These are phyloP conservation scores for Prosapia bicincta DNA, from an alignment of 2,888 invertebrate genomes.

Conservation along the genomic window DNA sequence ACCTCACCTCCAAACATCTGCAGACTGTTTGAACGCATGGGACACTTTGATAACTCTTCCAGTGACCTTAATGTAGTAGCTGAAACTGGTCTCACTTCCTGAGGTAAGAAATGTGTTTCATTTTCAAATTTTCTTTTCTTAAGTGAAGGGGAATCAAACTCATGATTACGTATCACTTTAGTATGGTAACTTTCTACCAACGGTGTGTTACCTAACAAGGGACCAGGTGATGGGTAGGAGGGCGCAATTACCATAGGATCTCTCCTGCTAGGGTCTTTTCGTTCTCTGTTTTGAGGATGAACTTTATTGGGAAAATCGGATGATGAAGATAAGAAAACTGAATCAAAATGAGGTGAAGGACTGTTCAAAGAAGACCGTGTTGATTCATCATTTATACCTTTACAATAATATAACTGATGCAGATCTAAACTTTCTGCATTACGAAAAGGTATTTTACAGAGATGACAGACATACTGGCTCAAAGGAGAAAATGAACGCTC, in stretches of 20 bases:
- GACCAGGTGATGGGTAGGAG: slow-evolving; percentile 78
- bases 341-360: slow-evolving; percentile 17
- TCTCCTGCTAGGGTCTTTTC: background rate
- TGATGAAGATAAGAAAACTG: background rate
- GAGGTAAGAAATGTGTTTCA: slow-evolving; percentile 39
- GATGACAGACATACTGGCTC: slow-evolving; percentile 57
- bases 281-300: slow-evolving; percentile 6
- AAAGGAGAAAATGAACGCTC: slow-evolving; percentile 20
- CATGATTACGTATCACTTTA: slow-evolving; percentile 50
- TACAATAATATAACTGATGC: slow-evolving; percentile 77
- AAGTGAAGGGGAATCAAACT: slow-evolving; percentile 49
- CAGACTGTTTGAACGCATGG: slow-evolving; percentile 47
- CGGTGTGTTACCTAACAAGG: slow-evolving; percentile 75
- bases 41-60: slow-evolving; percentile 56
- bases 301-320: background rate
- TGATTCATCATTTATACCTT: slow-evolving; percentile 49
- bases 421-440: slow-evolving; percentile 77
- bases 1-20: slow-evolving; percentile 79
- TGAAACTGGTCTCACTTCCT: slow-evolving; percentile 46
- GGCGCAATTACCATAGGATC: slow-evolving; percentile 40
- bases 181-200: slow-evolving; percentile 64
- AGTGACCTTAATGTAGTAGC: slow-evolving; percentile 51
- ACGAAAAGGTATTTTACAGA: slow-evolving; percentile 75
- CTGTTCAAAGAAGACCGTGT: slow-evolving; percentile 15
- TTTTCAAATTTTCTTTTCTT: slow-evolving; percentile 47